phyloP scores from a whole-genome alignment of 2,113 vertebrate genomes.

The Mobula hypostoma region DNA sequence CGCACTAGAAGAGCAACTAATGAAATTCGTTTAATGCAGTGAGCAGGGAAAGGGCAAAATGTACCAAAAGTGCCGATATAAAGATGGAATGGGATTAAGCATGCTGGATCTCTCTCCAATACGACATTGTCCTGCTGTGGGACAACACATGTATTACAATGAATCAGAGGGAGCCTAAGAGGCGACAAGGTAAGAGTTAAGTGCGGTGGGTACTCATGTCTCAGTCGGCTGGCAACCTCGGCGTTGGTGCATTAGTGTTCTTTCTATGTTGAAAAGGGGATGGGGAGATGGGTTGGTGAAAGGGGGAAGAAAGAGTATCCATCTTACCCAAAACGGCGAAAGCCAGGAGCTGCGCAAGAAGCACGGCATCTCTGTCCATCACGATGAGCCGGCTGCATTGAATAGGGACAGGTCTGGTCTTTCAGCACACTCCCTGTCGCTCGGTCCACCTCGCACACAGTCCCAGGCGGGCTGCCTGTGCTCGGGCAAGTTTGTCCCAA shows the following conservation, averaged over 20 bases:
- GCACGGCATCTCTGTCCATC: constrained; percentile 40
- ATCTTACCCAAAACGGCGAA: constrained; percentile 44
- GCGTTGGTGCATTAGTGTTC: background rate
- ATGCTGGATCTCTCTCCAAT: too few relatives aligned
- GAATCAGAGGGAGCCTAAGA: too few relatives aligned
- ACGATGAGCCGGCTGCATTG: background rate
- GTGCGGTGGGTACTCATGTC: background rate
- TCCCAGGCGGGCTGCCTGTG: too few relatives aligned
- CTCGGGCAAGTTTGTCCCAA: background rate
- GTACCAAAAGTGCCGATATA: background rate
- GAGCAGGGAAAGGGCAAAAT: background rate
- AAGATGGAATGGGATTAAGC: too few relatives aligned
- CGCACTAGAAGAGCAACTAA: too few relatives aligned
- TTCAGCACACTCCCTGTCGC: background rate
- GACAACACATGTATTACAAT: background rate
- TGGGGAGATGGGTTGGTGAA: too few relatives aligned
- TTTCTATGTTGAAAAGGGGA: background rate
- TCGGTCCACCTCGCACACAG: too few relatives aligned
- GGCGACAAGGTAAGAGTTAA: background rate
- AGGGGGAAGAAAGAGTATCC: background rate
- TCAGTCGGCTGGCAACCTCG: background rate
- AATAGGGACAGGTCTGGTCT: background rate
- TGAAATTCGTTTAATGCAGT: background rate
- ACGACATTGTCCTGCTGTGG: too few relatives aligned
- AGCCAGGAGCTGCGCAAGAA: constrained; percentile 39